Base-by-base conservation (phyloP, 2,888 invertebrate genomes). In the Dione juno region DNA sequence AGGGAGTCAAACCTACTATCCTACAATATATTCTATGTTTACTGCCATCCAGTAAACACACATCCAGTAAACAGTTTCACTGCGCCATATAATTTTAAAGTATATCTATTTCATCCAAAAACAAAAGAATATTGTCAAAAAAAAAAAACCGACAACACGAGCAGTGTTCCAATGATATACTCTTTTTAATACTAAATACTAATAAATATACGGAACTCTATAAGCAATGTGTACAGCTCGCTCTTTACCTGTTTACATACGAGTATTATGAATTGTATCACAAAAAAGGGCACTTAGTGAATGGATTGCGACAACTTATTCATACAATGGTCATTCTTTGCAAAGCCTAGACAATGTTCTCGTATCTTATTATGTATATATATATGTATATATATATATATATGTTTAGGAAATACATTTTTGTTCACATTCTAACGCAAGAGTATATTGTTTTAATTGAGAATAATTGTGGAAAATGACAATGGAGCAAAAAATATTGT, bases 291-390 rank as follows among this genome's bases (percentile, higher is more conserved):
- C 40, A 53, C 63, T 64, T 64, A 64, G 40, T 70, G 58, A 72
- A 67, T 72, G 70, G 58, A 43, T 69, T 67, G 72, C 72, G 64
- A 68, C 64, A 72, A 58, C 64, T 69, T 58, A 50, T 67, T 65
- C 28, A 63, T 14, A 68, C 68, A 68, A 68, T 68, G 68, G 43
- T 41, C 14, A 61, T 61, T 61, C 61, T 45, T 61, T n/a, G n/a
- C 28, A 8, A 41, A n/a, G 16, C 57, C 19, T 19, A 50, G 16
- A 7, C 40, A 14, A 43, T 43, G 13, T 14, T 13, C 14, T 3
- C 14, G 10, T 43, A 43, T 13, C 28, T 28, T 28, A 28, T 28
- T 5, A 28, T 28, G 14, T 43, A 43, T 11, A 43, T 43, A 41
- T 13, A 43, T 43, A 43, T 43, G 13, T 14, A 43, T 14, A 43